phyloP scores from a whole-genome alignment of 2,113 vertebrate species.

The Strix aluco region DNA sequence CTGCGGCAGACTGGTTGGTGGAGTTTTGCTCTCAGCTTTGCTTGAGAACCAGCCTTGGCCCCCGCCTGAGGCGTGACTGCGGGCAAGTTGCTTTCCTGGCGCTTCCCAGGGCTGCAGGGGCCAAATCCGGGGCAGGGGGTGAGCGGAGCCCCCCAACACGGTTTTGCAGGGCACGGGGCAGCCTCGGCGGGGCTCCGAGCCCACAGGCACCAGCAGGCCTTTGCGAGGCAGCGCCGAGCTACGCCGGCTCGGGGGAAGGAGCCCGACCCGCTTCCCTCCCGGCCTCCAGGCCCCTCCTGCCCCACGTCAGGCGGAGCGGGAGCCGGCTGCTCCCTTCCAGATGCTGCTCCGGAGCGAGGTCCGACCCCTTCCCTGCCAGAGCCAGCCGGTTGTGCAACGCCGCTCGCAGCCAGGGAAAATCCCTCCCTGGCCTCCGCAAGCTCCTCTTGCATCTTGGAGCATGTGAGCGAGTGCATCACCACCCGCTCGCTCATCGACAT shows the following conservation, averaged over 20 bases:
- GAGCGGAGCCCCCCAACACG: fast-evolving
- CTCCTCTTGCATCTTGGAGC: background rate
- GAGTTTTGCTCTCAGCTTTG: background rate
- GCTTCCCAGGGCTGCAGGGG: background rate
- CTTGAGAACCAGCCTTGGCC: background rate
- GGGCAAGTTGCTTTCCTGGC: background rate
- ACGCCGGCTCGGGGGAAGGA: background rate
- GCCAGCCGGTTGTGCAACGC: conserved; percentile 6
- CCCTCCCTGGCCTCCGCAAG: conserved; percentile 35
- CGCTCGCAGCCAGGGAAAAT: conserved; percentile 40
- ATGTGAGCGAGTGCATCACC: conserved; percentile 35
- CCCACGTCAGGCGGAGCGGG: background rate
- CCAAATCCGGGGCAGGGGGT: too few relatives aligned
- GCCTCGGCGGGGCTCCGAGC: fast-evolving
- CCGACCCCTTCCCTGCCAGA: conserved; percentile 23
- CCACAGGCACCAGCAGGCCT: background rate
- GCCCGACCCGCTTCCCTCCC: background rate
- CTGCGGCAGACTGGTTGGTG: background rate
- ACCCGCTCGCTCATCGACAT: background rate
- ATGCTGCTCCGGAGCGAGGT: background rate
- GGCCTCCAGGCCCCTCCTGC: background rate
- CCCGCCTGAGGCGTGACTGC: fast-evolving
- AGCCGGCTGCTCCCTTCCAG: background rate
- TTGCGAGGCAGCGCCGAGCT: background rate
- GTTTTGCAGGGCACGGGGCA: background rate